A percentile compares a stretch with the other conserved stretches of the same genome.
Evolutionary conservation across 2,888 invertebrate genomes (phyloP).

Genomic region (Linnaemya vulpina): DNA sequence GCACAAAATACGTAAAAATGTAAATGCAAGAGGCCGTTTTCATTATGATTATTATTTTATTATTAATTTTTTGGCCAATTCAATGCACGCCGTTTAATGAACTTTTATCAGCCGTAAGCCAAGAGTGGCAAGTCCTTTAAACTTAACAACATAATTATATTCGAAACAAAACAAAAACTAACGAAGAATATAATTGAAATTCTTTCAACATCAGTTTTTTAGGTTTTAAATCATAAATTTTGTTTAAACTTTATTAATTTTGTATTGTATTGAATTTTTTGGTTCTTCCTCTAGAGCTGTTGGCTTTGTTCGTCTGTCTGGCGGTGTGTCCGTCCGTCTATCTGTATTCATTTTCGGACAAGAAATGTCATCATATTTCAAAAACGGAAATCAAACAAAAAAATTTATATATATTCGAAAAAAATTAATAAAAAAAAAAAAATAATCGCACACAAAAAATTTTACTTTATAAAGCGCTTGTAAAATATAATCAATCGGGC

Average conservation of each 20-base stretch:
- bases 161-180: not conserved
- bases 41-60: not conserved
- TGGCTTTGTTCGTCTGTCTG: conserved; percentile 15
- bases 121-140: conserved; percentile 67
- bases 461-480: conserved; percentile 33
- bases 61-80: conserved; percentile 47
- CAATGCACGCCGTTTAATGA: conserved; percentile 66
- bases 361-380: conserved; percentile 78
- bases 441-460: conserved; percentile 28
- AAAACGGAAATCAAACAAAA: conserved; percentile 76
- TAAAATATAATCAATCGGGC: conserved; percentile 38
- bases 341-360: conserved; percentile 75
- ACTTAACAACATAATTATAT: conserved; percentile 67
- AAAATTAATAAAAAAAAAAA: too few species aligned
- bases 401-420: conserved; percentile 48
- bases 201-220: conserved; percentile 62
- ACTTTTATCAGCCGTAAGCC: conserved; percentile 58
- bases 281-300: conserved; percentile 10
- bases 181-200: conserved; percentile 62
- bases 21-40: conserved; percentile 6
- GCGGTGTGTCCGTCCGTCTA: conserved; percentile 4
- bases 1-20: not conserved
- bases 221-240: conserved; percentile 71
- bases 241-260: conserved; percentile 49
- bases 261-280: conserved; percentile 8